Conservation (phyloP, 1,140 invertebrate genomes). For the Drosophila tristis region DNA sequence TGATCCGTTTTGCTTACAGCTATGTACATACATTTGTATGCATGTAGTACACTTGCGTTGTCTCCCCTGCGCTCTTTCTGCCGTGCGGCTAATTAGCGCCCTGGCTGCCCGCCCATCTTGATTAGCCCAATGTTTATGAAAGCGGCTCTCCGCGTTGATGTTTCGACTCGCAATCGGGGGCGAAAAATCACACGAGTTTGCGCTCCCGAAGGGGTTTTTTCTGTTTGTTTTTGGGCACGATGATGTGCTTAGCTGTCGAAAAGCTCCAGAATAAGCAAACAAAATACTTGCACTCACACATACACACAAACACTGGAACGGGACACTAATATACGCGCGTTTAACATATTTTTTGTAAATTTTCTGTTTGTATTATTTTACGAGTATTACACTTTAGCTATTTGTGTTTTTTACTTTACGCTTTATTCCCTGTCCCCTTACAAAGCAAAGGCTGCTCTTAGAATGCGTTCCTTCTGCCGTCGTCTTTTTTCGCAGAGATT, state of each 20-base stretch:
- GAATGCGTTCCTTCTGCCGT: not conserved
- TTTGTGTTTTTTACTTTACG: not conserved
- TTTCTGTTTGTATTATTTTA: conserved; percentile 19
- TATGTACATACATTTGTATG: conserved; percentile 18
- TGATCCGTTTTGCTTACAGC: conserved; percentile 41
- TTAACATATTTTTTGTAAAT: conserved; percentile 28
- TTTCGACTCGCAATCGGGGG: conserved; percentile 52
- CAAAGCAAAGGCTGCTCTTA: not conserved
- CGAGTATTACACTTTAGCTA: conserved; percentile 2
- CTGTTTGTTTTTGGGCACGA: conserved; percentile 47
- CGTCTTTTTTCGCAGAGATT: conserved; percentile 31
- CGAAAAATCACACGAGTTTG: conserved; percentile 52
- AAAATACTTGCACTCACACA: conserved; percentile 38
- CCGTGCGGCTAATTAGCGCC: conserved; percentile 55
- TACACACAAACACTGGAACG: conserved; percentile 12
- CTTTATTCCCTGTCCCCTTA: not conserved
- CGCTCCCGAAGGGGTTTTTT: conserved; percentile 34
- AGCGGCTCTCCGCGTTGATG: conserved; percentile 32
- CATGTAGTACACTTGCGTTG: conserved; percentile 23
- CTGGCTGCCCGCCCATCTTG: conserved; percentile 36
- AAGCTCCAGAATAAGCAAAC: conserved; percentile 40
- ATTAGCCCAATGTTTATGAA: conserved; percentile 73
- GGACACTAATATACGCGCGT: conserved; percentile 1
- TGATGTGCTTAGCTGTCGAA: conserved; percentile 52
- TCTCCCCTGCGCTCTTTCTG: conserved; percentile 27